Percentiles rank a stretch among this genome's conserved stretches.
Evolutionary conservation across 2,113 vertebrate genomes (phyloP).

Genomic region (Pavo muticus): DNA sequence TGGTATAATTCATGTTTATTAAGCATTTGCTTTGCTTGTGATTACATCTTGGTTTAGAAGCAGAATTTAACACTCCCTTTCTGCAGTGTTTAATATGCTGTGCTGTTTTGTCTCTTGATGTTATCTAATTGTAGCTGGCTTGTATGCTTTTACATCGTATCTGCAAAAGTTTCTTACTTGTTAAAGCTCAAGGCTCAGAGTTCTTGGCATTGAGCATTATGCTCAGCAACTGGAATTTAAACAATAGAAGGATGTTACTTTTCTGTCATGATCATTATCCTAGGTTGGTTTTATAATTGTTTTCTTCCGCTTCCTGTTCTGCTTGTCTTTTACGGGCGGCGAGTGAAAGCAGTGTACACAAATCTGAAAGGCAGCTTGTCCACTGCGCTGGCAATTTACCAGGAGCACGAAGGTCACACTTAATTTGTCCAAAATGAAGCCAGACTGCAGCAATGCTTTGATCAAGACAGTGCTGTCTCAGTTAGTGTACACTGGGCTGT

Average conservation of each 20-base stretch:
- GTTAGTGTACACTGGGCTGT: neutral
- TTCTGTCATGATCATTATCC: constrained; percentile 45
- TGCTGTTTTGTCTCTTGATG: neutral
- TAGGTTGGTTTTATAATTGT: constrained; percentile 21
- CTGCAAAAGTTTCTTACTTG: neutral
- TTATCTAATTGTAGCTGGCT: neutral
- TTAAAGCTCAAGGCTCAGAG: neutral
- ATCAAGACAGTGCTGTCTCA: neutral
- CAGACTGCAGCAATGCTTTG: constrained; percentile 48
- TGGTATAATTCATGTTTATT: neutral
- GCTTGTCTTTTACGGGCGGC: neutral
- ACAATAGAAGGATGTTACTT: constrained; percentile 56
- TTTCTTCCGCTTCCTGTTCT: constrained; percentile 50
- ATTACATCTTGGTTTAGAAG: neutral
- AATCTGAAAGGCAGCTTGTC: neutral
- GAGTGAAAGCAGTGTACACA: neutral
- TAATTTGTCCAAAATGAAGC: constrained; percentile 52
- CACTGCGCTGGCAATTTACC: neutral
- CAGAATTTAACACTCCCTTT: neutral
- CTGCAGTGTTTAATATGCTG: neutral
- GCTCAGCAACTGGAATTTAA: neutral
- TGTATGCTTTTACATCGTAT: neutral
- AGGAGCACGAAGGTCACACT: constrained; percentile 16
- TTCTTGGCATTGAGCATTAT: neutral
- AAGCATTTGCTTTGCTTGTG: neutral